Percentiles rank a stretch among this genome's conserved stretches.
Evolutionary conservation across 1,140 invertebrate species (phyloP).

Genomic region (Bradysia coprophila): DNA sequence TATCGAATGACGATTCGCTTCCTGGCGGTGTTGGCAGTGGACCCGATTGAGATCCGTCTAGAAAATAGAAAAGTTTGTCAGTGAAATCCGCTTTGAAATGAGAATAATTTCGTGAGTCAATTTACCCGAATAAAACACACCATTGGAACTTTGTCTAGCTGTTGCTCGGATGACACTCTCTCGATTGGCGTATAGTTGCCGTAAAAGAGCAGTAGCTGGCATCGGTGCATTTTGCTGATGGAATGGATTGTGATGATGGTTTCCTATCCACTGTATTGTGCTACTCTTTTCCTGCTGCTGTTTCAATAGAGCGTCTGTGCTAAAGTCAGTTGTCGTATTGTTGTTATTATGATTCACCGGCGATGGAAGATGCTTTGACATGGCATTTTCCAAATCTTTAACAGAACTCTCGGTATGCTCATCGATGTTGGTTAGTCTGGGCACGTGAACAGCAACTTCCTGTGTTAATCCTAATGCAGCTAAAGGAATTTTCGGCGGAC

Average conservation of each 20-base stretch:
- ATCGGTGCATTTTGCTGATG: constrained; percentile 42
- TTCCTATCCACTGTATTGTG: constrained; percentile 87
- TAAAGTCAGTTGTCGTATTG: constrained; percentile 53
- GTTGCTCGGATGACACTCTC: constrained; percentile 81
- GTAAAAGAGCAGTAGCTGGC: constrained; percentile 67
- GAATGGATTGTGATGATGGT: constrained; percentile 43
- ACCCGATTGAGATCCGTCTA: constrained; percentile 30
- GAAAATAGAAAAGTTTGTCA: not conserved
- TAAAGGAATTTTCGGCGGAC: not conserved
- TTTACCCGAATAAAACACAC: constrained; percentile 16
- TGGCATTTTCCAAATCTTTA: constrained; percentile 85
- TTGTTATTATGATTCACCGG: constrained; percentile 29
- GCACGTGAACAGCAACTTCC: not conserved
- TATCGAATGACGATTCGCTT: constrained; percentile 58
- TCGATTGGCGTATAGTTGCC: constrained; percentile 80
- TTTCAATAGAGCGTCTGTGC: constrained; percentile 65
- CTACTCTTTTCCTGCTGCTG: constrained; percentile 35
- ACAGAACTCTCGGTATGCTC: constrained; percentile 24
- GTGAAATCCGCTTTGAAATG: too few species aligned
- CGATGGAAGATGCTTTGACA: constrained; percentile 84
- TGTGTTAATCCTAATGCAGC: not conserved
- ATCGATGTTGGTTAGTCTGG: constrained; percentile 4
- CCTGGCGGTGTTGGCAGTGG: constrained; percentile 73
- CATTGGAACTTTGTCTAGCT: constrained; percentile 22
- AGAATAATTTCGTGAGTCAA: not conserved